A percentile compares a stretch with the other conserved stretches of the same genome.
Evolutionary conservation across 1,140 invertebrate species (phyloP).

Genomic region (Hermatobates lingyangjiaoensis): DNA sequence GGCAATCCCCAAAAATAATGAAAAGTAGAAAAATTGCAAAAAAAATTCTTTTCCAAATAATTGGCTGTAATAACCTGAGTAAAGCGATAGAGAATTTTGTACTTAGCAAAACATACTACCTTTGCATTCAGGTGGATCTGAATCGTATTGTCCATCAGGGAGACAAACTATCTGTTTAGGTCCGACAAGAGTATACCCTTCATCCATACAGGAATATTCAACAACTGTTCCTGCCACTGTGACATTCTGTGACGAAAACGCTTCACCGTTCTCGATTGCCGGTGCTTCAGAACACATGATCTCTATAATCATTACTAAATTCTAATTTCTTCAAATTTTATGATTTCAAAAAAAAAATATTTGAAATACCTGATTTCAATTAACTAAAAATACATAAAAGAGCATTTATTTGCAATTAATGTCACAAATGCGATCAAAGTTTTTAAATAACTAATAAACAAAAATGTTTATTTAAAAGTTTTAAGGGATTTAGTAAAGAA

Average conservation of each 20-base stretch:
- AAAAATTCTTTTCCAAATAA: neutral
- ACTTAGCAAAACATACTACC: conserved; percentile 28
- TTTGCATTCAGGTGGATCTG: conserved; percentile 46
- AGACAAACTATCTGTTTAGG: conserved; percentile 46
- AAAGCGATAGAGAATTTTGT: neutral
- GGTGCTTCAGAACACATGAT: conserved; percentile 55
- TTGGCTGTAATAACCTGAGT: neutral
- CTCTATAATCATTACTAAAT: conserved; percentile 31
- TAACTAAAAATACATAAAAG: no score
- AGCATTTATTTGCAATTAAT: no score
- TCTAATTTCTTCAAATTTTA: no score
- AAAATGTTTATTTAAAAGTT: no score
- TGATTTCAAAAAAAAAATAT: no score
- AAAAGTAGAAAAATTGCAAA: no score
- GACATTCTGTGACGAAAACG: conserved; percentile 38
- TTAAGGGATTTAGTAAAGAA: no score
- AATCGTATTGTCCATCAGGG: conserved; percentile 58
- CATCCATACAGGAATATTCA: conserved; percentile 49
- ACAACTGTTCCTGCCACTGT: conserved; percentile 47
- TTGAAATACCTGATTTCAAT: no score
- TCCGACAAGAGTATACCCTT: conserved; percentile 49
- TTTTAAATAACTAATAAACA: no score
- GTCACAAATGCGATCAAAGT: no score
- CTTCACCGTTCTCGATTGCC: conserved; percentile 46
- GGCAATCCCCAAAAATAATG: no score